These are phyloP conservation scores for Sminthurinus signatus DNA, from an alignment of 1,140 invertebrate species.

Conservation along the genomic window DNA sequence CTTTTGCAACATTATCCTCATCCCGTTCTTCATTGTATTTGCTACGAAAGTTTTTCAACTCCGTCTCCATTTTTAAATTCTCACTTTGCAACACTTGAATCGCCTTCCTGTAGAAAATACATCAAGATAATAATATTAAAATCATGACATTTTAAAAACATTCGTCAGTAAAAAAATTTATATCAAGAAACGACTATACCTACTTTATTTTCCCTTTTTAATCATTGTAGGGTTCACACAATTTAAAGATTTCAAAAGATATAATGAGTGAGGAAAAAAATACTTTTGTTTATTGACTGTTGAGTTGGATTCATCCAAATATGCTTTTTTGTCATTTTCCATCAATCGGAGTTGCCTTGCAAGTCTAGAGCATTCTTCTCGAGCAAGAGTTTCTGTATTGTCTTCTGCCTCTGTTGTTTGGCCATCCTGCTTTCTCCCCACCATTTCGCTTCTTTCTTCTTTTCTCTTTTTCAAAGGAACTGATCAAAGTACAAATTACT, in stretches of 20 bases:
- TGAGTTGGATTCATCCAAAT: constrained; percentile 37
- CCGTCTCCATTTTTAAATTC: constrained; percentile 15
- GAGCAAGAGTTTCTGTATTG: constrained; percentile 32
- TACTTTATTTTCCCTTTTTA: not conserved
- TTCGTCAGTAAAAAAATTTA: no score
- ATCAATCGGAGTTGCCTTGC: constrained; percentile 35
- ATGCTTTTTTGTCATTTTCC: constrained; percentile 41
- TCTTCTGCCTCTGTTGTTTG: constrained; percentile 19
- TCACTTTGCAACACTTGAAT: constrained; percentile 17
- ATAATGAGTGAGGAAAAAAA: no score
- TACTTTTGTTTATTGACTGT: constrained; percentile 35
- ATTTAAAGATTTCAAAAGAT: not conserved
- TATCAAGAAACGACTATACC: no score
- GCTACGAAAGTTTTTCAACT: constrained; percentile 3
- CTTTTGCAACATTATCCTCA: constrained; percentile 10
- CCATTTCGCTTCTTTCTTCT: constrained; percentile 4
- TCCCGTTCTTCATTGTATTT: constrained; percentile 18
- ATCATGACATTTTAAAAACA: no score
- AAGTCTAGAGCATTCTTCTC: constrained; percentile 29
- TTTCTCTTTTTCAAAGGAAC: not conserved
- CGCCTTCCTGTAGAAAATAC: constrained; percentile 4
- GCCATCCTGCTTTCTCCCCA: constrained; percentile 11
- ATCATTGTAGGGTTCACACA: not conserved
- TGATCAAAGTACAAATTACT: no score
- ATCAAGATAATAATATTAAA: not conserved